Percentiles rank a stretch among this genome's conserved stretches.
phyloP scores from a whole-genome alignment of 2,797 vertebrate genomes.

The Chromis chromis region DNA sequence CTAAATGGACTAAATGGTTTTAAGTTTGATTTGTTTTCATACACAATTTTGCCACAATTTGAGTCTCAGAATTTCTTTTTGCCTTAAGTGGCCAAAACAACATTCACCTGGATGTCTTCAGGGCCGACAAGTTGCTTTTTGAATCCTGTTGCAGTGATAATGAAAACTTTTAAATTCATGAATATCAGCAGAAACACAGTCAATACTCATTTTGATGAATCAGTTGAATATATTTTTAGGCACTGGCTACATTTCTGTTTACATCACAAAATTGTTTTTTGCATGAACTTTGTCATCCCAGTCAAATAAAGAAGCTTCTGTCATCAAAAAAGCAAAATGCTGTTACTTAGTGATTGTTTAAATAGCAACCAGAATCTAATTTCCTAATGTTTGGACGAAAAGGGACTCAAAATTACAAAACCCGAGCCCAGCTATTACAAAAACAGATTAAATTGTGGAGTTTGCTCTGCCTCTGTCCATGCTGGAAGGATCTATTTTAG shows the following conservation, averaged over 20 bases:
- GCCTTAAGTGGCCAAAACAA: neutral
- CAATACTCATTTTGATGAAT: no score
- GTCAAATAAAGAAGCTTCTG: neutral
- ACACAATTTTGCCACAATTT: neutral
- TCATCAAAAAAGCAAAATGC: neutral
- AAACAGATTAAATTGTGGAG: conserved; percentile 3
- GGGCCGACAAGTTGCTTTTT: neutral
- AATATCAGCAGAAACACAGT: neutral
- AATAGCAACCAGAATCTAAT: neutral
- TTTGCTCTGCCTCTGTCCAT: neutral
- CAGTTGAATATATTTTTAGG: no score
- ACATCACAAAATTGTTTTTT: no score
- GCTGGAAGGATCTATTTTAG: conserved; percentile 42
- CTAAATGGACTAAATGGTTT: no score
- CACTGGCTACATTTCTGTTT: no score
- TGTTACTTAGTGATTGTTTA: neutral
- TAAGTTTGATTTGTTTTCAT: conserved; percentile 3
- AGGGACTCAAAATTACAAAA: neutral
- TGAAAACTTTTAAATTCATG: neutral
- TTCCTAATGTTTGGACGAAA: neutral
- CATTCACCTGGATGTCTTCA: neutral
- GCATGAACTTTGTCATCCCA: no score
- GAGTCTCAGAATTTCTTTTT: neutral
- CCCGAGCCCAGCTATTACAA: neutral
- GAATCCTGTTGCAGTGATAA: neutral